Percentiles rank a stretch among this genome's conserved stretches.
These are phyloP conservation scores for Diachrysia chrysitis DNA, from an alignment of 2,888 invertebrate genomes.

Conservation along the genomic window DNA sequence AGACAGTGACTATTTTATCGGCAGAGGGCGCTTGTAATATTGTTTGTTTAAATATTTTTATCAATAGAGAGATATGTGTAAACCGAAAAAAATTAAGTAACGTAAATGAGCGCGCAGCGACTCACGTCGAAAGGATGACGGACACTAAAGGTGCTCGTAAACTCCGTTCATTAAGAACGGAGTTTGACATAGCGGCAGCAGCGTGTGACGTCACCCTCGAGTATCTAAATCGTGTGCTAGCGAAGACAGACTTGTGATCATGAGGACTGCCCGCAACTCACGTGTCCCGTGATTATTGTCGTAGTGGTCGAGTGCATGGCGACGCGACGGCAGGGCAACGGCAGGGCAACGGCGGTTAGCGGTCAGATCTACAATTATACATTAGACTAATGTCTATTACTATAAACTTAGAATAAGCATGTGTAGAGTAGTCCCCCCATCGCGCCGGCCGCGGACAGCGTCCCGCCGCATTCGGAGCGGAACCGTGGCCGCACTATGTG, in stretches of 20 bases:
- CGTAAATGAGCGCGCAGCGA: background rate
- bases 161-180: constrained; percentile 4
- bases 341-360: constrained; percentile 7
- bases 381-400: constrained; percentile 9
- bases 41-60: background rate
- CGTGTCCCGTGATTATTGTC: constrained; percentile 1
- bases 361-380: constrained; percentile 13
- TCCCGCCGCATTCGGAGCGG: constrained; percentile 52
- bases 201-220: background rate
- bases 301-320: background rate
- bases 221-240: background rate
- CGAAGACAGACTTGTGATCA: too few relatives aligned
- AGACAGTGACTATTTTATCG: too few relatives aligned
- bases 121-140: background rate
- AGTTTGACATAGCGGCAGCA: background rate
- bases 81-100: background rate
- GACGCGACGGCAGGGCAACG: constrained; percentile 17
- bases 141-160: constrained; percentile 1
- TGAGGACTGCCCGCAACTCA: background rate
- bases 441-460: background rate
- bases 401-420: constrained; percentile 20
- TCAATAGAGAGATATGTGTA: background rate
- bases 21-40: background rate
- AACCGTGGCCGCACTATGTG: constrained; percentile 51
- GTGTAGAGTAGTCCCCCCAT: constrained; percentile 8